phyloP scores from a whole-genome alignment of 2,113 vertebrate genomes.

The Seriola rivoliana region DNA sequence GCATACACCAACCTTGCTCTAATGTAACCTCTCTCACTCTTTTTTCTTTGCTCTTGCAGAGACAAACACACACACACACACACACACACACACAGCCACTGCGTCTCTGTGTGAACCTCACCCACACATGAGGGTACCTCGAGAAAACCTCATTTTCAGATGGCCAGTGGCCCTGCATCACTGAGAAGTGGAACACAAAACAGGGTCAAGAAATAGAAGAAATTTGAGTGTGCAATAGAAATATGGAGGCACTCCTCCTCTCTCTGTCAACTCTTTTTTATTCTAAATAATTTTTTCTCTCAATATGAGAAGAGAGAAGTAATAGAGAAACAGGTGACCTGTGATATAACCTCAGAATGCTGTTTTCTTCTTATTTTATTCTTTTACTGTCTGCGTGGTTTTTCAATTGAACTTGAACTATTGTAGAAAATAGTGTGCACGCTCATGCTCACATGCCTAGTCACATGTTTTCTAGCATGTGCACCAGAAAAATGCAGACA shows the following conservation, averaged over 20 bases:
- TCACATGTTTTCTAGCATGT: too few relatives aligned
- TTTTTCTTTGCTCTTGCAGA: background rate
- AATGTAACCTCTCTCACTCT: background rate
- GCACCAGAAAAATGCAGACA: background rate
- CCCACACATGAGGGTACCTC: conserved; percentile 23
- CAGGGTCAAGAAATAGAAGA: conserved; percentile 47
- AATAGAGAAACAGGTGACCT: conserved; percentile 40
- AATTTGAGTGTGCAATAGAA: conserved; percentile 36
- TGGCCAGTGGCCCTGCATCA: conserved; percentile 56
- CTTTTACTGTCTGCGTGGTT: background rate
- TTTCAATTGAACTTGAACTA: background rate
- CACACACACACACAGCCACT: conserved; percentile 4
- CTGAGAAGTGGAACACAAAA: conserved; percentile 53
- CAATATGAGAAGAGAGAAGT: conserved; percentile 24
- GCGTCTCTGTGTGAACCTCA: conserved; percentile 30
- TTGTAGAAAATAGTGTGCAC: background rate
- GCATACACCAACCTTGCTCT: background rate
- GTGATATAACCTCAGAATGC: conserved; percentile 19
- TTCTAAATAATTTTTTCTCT: background rate
- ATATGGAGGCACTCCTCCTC: conserved; percentile 46
- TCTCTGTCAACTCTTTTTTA: conserved; percentile 26
- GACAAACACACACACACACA: background rate
- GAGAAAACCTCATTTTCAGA: conserved; percentile 69
- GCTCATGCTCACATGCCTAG: too few relatives aligned
- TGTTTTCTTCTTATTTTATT: conserved; percentile 21